Conservation (phyloP, 2,113 vertebrate genomes). For the Theristicus caerulescens region DNA sequence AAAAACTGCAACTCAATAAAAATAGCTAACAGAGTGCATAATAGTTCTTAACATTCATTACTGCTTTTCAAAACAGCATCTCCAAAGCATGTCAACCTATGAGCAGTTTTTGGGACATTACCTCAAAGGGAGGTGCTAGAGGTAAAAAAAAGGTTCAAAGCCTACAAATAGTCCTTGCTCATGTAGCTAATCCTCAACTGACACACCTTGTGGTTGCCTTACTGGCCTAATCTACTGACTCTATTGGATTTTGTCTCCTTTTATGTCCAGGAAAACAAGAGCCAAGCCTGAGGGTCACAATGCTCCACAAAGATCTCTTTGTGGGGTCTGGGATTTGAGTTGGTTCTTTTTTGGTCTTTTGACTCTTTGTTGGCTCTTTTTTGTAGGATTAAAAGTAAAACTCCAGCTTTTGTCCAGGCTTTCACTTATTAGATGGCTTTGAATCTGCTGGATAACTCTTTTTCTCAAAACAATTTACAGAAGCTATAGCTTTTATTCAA, state of each 20-base stretch:
- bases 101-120: background rate
- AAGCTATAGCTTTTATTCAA: background rate
- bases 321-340: background rate
- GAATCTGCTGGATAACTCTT: background rate
- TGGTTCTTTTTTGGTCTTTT: background rate
- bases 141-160: background rate
- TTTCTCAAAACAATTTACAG: background rate
- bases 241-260: background rate
- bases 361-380: background rate
- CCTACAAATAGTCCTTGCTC: background rate
- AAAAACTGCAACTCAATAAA: background rate
- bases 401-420: background rate
- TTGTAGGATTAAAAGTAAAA: background rate
- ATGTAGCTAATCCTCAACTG: background rate
- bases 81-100: background rate
- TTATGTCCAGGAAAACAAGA: background rate
- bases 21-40: background rate
- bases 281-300: background rate
- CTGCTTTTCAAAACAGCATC: background rate
- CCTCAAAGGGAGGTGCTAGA: background rate
- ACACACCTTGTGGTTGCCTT: background rate
- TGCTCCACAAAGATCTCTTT: background rate
- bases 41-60: background rate
- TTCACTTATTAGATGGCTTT: background rate
- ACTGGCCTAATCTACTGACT: background rate